Evolutionary conservation across 2,888 invertebrate genomes (phyloP).

Genomic region (Oegoconia quadripuncta): DNA sequence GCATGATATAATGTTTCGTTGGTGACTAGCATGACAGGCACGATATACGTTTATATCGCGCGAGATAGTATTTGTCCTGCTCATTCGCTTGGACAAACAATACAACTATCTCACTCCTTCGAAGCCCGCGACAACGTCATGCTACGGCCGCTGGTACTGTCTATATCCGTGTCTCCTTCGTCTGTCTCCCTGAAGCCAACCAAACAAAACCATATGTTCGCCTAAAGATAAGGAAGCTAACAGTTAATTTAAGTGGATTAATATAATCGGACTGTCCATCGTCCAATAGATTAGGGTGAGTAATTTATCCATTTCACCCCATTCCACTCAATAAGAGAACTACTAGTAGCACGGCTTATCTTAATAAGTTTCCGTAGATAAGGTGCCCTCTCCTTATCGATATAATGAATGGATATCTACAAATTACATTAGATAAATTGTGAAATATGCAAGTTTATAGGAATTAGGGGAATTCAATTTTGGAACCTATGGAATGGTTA

Average conservation of each 20-base stretch:
- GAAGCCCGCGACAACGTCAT: too few relatives aligned
- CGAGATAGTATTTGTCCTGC: too few relatives aligned
- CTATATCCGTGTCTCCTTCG: too few relatives aligned
- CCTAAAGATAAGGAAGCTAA: slow-evolving; percentile 23
- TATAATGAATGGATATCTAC: slow-evolving; percentile 35
- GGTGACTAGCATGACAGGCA: too few relatives aligned
- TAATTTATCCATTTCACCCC: slow-evolving; percentile 56
- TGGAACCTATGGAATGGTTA: too few relatives aligned
- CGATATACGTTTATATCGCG: too few relatives aligned
- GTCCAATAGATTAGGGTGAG: slow-evolving; percentile 51
- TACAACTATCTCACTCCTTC: too few relatives aligned
- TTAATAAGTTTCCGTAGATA: slow-evolving; percentile 73
- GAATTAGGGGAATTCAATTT: too few relatives aligned
- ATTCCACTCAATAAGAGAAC: slow-evolving; percentile 43
- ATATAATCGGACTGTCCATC: slow-evolving; percentile 69
- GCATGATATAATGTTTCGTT: too few relatives aligned
- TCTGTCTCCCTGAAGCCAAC: too few relatives aligned
- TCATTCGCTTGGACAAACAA: too few relatives aligned
- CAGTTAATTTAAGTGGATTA: slow-evolving; percentile 53
- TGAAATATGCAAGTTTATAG: slow-evolving; percentile 13
- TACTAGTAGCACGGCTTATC: slow-evolving; percentile 63
- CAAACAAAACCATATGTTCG: slow-evolving; percentile 4
- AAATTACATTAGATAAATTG: slow-evolving; percentile 24
- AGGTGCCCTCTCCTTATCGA: slow-evolving; percentile 38
- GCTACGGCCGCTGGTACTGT: too few relatives aligned